These are phyloP conservation scores for Merluccius polli DNA, from an alignment of 2,797 vertebrate genomes.

Conservation along the genomic window DNA sequence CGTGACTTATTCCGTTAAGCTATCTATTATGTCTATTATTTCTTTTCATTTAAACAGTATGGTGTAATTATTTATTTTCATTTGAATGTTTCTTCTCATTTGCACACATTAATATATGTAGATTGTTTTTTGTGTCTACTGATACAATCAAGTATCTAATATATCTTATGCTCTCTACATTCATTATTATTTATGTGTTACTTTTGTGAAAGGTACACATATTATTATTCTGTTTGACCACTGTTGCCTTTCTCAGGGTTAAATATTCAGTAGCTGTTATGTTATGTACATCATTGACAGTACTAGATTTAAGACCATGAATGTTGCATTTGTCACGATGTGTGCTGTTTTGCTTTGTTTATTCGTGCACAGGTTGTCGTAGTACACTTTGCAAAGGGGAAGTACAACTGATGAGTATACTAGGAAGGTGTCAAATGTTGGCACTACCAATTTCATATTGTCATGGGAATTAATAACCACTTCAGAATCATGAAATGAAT, in stretches of 20 bases:
- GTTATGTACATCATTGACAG: not conserved
- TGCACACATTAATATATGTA: not conserved
- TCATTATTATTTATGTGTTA: not conserved
- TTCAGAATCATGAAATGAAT: not conserved
- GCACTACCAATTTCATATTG: no score
- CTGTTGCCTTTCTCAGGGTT: slow-evolving; percentile 3
- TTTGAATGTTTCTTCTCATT: not conserved
- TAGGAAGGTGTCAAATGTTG: no score
- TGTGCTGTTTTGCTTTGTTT: not conserved
- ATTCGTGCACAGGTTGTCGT: not conserved
- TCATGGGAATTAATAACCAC: not conserved
- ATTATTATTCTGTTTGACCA: not conserved
- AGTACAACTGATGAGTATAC: not conserved
- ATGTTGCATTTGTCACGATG: not conserved
- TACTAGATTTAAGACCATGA: not conserved
- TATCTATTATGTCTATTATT: not conserved
- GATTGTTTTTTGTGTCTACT: not conserved
- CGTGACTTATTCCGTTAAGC: not conserved
- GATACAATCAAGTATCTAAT: not conserved
- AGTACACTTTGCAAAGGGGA: not conserved
- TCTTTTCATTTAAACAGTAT: not conserved
- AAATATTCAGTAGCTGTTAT: not conserved
- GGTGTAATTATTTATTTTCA: not conserved
- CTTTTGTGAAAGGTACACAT: not conserved
- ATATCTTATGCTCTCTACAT: not conserved